Evolutionary conservation across 2,113 vertebrate genomes (phyloP), one percentile per base, ranked within the genome.

Genomic region (Erythrolamprus reginae): DNA sequence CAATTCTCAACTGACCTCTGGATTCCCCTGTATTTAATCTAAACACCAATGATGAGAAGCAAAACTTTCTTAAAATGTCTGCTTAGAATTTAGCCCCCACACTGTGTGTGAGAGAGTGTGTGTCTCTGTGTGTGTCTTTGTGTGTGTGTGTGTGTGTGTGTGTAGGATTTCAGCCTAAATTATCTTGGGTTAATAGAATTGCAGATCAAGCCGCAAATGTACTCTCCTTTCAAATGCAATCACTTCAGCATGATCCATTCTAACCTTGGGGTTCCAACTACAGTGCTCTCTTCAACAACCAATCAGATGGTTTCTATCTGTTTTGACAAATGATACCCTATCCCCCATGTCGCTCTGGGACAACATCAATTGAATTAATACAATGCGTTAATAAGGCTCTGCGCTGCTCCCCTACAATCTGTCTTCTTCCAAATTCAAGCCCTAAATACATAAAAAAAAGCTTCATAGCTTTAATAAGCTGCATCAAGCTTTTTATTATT

Each of bases 401-500:
- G 70, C 1, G 3, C 17, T 77, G 33, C 70, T 28, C 53, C 86
- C 52, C 42, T 24, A 1, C 8, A 17, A 55, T 84, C 13, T 45
- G 65, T 86, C 52, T 91, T 87, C 92, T 94, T 92, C 70, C 23
- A 15, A 88, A 91, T 94, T 91, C 90, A 85, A 50, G 53, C 91
- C 92, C 88, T 48, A 26, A 88, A 86, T 2, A 86, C 93, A 89
- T 82, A 3, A 50, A 94, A 96, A 94, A 94, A 96, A 89, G 89
- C 90, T 93, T 96, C 92, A 38, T 53, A 19, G 10, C 83, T 90
- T 93, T 90, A 96, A 94, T 93, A 96, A 95, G 91, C 70, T 70
- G 94, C 94, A 95, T 91, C 94, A 93, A 95, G 94, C 89, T 95
- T 95, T 95, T 94, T 38, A 94, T 95, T 94, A 93, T 87, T 13